These are phyloP conservation scores for Elmis aenea DNA, from an alignment of 2,888 invertebrate species.

Conservation along the genomic window DNA sequence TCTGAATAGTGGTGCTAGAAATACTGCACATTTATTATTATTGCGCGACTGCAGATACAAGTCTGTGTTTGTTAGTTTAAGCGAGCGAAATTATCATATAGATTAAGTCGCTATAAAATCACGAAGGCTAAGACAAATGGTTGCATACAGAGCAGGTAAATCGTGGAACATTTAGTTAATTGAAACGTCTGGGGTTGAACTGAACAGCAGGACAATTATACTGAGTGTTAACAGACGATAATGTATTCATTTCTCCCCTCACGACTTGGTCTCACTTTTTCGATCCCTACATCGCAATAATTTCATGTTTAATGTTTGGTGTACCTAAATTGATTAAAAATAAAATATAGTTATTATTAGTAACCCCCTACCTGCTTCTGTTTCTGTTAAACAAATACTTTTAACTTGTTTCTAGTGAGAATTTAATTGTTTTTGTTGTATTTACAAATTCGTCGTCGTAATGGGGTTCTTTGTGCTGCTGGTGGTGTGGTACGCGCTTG, in stretches of 20 bases:
- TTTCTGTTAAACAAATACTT: too few relatives aligned
- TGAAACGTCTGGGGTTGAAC: slow-evolving; percentile 46
- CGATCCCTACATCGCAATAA: slow-evolving; percentile 17
- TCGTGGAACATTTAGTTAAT: slow-evolving; percentile 50
- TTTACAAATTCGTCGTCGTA: too few relatives aligned
- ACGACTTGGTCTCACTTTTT: slow-evolving; percentile 19
- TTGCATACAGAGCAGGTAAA: slow-evolving; percentile 40
- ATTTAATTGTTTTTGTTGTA: too few relatives aligned
- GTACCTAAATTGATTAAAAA: too few relatives aligned
- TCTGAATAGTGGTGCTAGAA: too few relatives aligned
- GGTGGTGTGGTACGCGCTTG: too few relatives aligned
- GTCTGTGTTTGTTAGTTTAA: background rate
- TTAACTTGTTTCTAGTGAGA: too few relatives aligned
- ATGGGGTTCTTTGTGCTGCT: too few relatives aligned
- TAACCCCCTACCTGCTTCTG: too few relatives aligned
- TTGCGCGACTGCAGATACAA: too few relatives aligned
- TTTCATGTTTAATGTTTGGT: slow-evolving; percentile 8
- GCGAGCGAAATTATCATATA: background rate
- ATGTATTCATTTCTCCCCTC: slow-evolving; percentile 45
- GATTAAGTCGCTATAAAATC: slow-evolving; percentile 25
- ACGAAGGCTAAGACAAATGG: slow-evolving; percentile 38
- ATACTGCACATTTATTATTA: too few relatives aligned
- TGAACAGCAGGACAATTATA: slow-evolving; percentile 47
- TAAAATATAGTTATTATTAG: too few relatives aligned
- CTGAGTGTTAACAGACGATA: slow-evolving; percentile 50